phyloP scores from a whole-genome alignment of 2,113 vertebrate species.

The Microtus montanus region DNA sequence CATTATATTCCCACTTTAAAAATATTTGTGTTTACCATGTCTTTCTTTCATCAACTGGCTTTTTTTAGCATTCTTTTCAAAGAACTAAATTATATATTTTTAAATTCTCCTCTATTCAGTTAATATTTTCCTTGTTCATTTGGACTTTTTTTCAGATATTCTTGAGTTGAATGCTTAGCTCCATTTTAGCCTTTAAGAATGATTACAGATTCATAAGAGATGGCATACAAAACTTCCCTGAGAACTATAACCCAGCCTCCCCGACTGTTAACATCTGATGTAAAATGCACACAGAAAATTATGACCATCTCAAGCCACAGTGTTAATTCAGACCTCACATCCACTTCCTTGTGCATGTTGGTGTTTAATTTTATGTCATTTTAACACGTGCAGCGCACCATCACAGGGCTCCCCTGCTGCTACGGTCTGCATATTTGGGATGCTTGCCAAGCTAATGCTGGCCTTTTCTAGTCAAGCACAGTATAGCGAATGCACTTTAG shows the following conservation, averaged over 20 bases:
- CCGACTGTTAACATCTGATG: neutral
- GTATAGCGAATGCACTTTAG: neutral
- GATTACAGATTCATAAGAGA: neutral
- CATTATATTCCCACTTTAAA: neutral
- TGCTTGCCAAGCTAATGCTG: neutral
- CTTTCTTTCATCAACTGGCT: neutral
- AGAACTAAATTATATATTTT: neutral
- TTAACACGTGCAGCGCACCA: neutral
- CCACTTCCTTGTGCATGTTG: neutral
- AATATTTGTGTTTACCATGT: neutral
- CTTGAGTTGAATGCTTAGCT: neutral
- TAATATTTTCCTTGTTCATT: neutral
- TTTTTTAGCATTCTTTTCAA: constrained; percentile 13
- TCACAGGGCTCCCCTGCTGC: neutral
- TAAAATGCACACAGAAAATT: neutral
- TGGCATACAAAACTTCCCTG: neutral
- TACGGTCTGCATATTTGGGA: neutral
- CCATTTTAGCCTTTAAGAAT: constrained; percentile 5
- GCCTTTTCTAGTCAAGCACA: neutral
- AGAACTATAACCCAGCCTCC: neutral
- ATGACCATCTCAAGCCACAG: neutral
- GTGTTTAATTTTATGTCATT: neutral
- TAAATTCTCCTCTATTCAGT: constrained; percentile 4
- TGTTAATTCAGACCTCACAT: neutral
- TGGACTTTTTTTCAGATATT: neutral